Base-by-base conservation (phyloP, 2,888 invertebrate genomes). In the Drosophila helvetica region DNA sequence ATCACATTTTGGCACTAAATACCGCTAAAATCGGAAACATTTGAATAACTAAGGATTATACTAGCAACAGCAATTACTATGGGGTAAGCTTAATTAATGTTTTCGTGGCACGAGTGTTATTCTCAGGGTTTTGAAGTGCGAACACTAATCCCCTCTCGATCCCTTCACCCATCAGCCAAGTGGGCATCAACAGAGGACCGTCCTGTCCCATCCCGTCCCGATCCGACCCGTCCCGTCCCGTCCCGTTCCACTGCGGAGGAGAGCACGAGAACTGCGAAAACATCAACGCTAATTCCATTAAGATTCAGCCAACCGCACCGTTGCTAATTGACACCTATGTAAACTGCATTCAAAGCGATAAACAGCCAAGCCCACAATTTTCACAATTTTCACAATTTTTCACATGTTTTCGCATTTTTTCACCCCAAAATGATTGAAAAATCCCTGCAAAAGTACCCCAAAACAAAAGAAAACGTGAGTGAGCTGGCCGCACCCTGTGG, bases 271-370 rank as follows among this genome's bases (percentile, higher is more conserved):
- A 30, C 62, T 57, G 70, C 57, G 22, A 67, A 67, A 57, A 70
- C 43, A 64, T 63, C 73, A 74, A 55, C 74, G 48, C 47, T 65
- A 58, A 70, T 57, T 27, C 66, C 77, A 84, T 84, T 77, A 78
- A 84, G 84, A 84, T 56, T 76, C 84, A 88, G 38, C 85, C 85
- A 84, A 84, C 87, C 89, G 88, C 83, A 84, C 88, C 83, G 74
- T 88, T 62, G 67, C 86, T 84, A 89, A 86, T 89, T 89, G 88
- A 82, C 89, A 89, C 89, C 86, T 89, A 67, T 66, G 65, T 66
- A 86, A 82, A 85, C 75, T 77, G 74, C 76, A 88, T 86, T 87
- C 75, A 78, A 81, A 76, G 78, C 76, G 79, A 66, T 59, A 56
- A 50, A 43, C 51, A 65, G 48, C 55, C 18, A 48, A 55, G 57